Evolutionary conservation across 2,888 invertebrate genomes (phyloP).

Genomic region (Branchinecta sandiegonensis): DNA sequence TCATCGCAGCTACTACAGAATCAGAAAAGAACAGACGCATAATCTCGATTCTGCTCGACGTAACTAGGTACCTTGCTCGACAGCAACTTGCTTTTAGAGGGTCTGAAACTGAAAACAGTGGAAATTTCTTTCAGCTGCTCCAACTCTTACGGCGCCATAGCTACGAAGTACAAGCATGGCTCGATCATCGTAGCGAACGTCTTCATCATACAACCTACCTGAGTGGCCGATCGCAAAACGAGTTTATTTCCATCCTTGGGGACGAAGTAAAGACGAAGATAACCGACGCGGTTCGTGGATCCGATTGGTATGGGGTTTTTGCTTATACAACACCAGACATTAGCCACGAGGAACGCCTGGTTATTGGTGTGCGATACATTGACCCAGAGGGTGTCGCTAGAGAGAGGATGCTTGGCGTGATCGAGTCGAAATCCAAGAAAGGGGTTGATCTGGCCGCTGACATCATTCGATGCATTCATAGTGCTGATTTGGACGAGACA

Average conservation of each 20-base stretch:
- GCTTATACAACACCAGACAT: not conserved
- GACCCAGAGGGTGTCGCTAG: not conserved
- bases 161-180: not conserved
- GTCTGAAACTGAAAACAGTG: not conserved
- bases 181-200: not conserved
- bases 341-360: slow-evolving; percentile 7
- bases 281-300: not conserved
- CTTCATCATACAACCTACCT: slow-evolving; percentile 8
- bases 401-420: slow-evolving; percentile 6
- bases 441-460: not conserved
- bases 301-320: slow-evolving; percentile 7
- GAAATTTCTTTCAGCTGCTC: not conserved
- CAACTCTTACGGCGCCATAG: slow-evolving; percentile 1
- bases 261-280: slow-evolving; percentile 15
- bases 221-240: not conserved
- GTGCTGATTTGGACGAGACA: not conserved
- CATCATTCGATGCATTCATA: not conserved
- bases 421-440: slow-evolving; percentile 6
- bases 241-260: slow-evolving; percentile 16
- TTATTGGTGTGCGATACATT: slow-evolving; percentile 17
- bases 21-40: slow-evolving; percentile 1
- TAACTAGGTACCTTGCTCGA: slow-evolving; percentile 5
- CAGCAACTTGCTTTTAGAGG: slow-evolving; percentile 18
- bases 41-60: slow-evolving; percentile 4
- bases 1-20: not conserved